Evolutionary conservation across 2,797 vertebrate species (phyloP), one percentile per base, ranked within the genome.

Genomic region (Channallabes apus): DNA sequence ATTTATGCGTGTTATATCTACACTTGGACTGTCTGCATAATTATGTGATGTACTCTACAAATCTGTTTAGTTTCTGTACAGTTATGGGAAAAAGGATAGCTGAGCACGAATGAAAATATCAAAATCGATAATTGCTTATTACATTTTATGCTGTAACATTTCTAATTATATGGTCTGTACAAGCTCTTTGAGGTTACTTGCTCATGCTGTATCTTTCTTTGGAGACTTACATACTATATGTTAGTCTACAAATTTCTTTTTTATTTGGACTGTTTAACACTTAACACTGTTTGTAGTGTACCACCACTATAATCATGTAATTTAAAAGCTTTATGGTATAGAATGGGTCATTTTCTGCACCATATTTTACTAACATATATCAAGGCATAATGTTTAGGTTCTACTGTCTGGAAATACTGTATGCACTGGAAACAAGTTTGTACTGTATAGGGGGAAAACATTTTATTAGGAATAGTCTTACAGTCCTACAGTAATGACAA

Each of bases 1-100:
- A 78, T 41, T 84, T 81, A 65, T 9, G 11, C 27, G 24, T 82
- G 32, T 46, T 67, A 68, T 78, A 68, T 71, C 72, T 54, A 24
- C 24, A 17, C 12, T 71, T 76, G 35, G 5, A 71, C 22, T 24
- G 11, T 61, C 41, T 82, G 35, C 75, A 62, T 75, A n/a, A 75
- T 38, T 38, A 46, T 38, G 54, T 59, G 38, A 6, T 64, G 51
- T 58, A 72, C 22, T 75, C 18, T 51, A 51, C 35, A 72, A 85
- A 64, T 73, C 3, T 71, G 18, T 80, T 78, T 69, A 41, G 3
- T 17, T n/a, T 72, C 29, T 38, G 1, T 51, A n/a, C 72, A 62
- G 14, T 35, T 71, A 38, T 41, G n/a, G 6, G 75, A 24, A 27
- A 59, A 51, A 41, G 68, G 0, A 22, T 64, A 14, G 38, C 61